Evolutionary conservation across 1,140 invertebrate species (phyloP).

Genomic region (Maniola jurtina): DNA sequence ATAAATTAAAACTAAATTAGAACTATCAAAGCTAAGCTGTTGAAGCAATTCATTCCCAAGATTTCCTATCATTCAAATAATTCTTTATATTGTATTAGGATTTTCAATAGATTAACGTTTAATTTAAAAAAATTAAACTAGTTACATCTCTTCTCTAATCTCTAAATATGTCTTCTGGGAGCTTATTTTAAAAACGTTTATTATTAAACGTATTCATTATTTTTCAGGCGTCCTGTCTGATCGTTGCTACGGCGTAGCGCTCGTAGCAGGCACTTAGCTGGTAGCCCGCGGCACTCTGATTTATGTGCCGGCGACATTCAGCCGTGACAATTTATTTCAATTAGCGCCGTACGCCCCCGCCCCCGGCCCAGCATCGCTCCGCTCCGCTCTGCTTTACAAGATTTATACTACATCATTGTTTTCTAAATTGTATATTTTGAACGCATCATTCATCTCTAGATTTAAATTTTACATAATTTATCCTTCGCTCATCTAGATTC

Average conservation of each 20-base stretch:
- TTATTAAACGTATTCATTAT: too few relatives aligned
- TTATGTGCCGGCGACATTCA: conserved; percentile 69
- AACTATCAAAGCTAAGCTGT: too few relatives aligned
- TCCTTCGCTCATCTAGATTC: too few relatives aligned
- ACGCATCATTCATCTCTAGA: not conserved
- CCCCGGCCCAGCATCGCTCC: conserved; percentile 29
- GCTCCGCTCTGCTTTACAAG: conserved; percentile 23
- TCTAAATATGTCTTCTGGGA: too few relatives aligned
- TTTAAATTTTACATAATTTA: not conserved
- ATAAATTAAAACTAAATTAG: too few relatives aligned
- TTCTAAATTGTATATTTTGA: conserved; percentile 10
- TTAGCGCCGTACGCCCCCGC: conserved; percentile 63
- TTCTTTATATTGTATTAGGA: too few relatives aligned
- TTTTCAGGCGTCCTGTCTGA: conserved; percentile 36
- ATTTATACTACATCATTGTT: conserved; percentile 27
- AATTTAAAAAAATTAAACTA: too few relatives aligned
- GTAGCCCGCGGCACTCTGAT: conserved; percentile 72
- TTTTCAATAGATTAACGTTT: too few relatives aligned
- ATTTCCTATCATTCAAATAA: not conserved
- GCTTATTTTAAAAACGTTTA: too few relatives aligned
- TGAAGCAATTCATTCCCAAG: too few relatives aligned
- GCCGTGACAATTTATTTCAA: conserved; percentile 77
- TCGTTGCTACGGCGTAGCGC: conserved; percentile 34
- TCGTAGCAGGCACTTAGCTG: conserved; percentile 72
- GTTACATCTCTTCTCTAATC: too few relatives aligned